Percentiles rank a stretch among this genome's conserved stretches.
These are phyloP conservation scores for Mustelus asterias DNA, from an alignment of 2,113 vertebrate species.

Conservation along the genomic window DNA sequence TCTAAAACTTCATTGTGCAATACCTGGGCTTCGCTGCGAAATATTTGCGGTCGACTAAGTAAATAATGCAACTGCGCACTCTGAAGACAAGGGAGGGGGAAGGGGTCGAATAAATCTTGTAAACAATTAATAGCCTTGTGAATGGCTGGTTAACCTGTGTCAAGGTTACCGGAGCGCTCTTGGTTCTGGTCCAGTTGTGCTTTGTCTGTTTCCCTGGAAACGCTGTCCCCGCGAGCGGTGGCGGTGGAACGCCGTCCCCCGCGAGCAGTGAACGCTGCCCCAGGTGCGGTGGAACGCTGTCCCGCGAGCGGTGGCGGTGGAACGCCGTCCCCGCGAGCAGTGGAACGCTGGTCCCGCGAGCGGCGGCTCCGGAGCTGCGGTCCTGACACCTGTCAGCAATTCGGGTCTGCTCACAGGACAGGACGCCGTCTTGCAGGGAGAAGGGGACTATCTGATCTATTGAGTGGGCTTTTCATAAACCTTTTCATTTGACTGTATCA, in stretches of 20 bases:
- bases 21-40: background rate
- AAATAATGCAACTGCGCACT: background rate
- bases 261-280: too few relatives aligned
- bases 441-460: background rate
- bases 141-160: background rate
- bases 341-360: too few relatives aligned
- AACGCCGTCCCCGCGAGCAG: background rate
- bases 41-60: background rate
- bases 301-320: background rate
- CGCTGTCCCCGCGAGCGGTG: background rate
- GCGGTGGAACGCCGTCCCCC: background rate
- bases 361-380: too few relatives aligned
- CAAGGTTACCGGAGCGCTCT: background rate
- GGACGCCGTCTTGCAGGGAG: background rate
- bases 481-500: background rate
- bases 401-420: background rate
- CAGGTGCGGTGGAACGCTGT: too few relatives aligned
- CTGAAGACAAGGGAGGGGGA: too few relatives aligned
- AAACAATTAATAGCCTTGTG: background rate
- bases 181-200: background rate
- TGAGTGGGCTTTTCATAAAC: background rate
- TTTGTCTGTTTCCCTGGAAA: slow-evolving; percentile 22
- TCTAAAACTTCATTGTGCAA: background rate
- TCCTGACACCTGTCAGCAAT: background rate
- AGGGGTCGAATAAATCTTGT: background rate